Base-by-base conservation (phyloP, 2,113 vertebrate species). In the Ptilorrhoa leucosticta region DNA sequence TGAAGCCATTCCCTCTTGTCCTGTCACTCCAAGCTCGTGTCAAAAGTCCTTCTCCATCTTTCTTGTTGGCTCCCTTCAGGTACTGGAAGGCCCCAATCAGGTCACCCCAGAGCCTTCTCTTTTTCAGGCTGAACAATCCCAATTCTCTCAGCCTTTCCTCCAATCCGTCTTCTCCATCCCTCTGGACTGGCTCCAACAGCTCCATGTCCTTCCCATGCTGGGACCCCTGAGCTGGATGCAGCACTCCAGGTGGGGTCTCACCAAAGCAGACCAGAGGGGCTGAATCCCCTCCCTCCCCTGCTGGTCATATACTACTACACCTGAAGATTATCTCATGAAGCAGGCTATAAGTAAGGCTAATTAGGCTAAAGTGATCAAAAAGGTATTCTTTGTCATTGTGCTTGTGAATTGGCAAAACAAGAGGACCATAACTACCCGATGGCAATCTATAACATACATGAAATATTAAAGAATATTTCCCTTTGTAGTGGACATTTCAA, bases 381-480 rank as follows among this genome's bases (percentile, higher is more conserved):
- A 94, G 48, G 44, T 40, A 24, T 42, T 91, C 56, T 93, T 92
- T 89, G 70, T 95, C 47, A 48, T 12, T 37, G 18, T 48, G 31
- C 23, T 56, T 92, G 47, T 92, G 48, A 95, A 83, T 19, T 96
- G 69, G 31, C 47, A 87, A 87, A 94, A 72, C 6, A 7, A 27
- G 50, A 91, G 56, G 72, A 83, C 5, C 17, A 21, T 84, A 78
- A 63, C 47, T 69, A 64, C 57, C 26, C 19, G 8, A 65, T 12
- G 7, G 31, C 23, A 87, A 39, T 88, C 21, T 61, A 39, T 76
- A 95, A 70, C 33, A 65, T 16, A 81, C 22, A 26, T 70, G 68
- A 97, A 97, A 92, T 94, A 94, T 82, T 83, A 64, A 87, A 85
- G 63, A 76, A 66, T 95, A 91, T 84, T 96, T 95, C 26, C 33